These are phyloP conservation scores for Monodelphis domestica DNA, from an alignment of 2,797 vertebrate genomes.

Conservation along the genomic window DNA sequence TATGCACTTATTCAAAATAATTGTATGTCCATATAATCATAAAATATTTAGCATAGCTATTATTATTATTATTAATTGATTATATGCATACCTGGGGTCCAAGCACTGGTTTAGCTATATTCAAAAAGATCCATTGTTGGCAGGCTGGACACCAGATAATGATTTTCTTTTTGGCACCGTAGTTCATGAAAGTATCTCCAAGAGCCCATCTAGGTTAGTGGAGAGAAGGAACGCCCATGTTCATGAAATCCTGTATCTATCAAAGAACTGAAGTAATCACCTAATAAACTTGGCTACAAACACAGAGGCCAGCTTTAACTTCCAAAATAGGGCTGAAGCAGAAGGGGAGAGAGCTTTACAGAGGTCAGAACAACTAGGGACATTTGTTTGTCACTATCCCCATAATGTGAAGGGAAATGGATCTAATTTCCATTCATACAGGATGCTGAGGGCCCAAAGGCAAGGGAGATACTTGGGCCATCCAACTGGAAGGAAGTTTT, in stretches of 20 bases:
- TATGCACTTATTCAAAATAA: too few species aligned
- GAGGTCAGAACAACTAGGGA: neutral
- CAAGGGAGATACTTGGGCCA: neutral
- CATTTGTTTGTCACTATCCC: neutral
- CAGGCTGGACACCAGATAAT: neutral
- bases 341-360: neutral
- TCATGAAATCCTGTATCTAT: neutral
- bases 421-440: neutral
- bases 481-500: neutral
- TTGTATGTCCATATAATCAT: too few species aligned
- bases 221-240: neutral
- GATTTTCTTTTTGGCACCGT: neutral
- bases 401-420: neutral
- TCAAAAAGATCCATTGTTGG: neutral
- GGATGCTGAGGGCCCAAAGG: neutral
- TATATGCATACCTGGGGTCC: neutral
- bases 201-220: neutral
- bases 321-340: neutral
- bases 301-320: neutral
- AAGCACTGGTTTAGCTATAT: neutral
- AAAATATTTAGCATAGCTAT: neutral
- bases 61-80: neutral
- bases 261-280: neutral
- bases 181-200: neutral
- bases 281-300: neutral